phyloP scores from a whole-genome alignment of 2,113 vertebrate species.

The Antechinus flavipes region DNA sequence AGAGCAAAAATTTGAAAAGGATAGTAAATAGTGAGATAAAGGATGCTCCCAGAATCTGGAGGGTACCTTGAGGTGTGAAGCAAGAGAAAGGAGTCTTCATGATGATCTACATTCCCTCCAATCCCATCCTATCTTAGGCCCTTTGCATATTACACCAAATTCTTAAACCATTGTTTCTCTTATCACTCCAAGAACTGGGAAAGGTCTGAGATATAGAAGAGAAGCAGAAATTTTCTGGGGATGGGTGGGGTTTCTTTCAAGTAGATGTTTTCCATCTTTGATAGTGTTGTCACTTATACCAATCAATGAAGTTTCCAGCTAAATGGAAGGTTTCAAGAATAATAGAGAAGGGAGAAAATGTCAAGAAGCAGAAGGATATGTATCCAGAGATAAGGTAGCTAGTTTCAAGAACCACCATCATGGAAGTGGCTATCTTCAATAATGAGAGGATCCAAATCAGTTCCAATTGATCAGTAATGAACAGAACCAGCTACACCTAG shows the following conservation, averaged over 20 bases:
- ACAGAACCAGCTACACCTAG: too few relatives aligned
- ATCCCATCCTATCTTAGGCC: background rate
- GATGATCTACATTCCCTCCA: background rate
- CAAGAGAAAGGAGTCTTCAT: background rate
- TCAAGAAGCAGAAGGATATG: background rate
- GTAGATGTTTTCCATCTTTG: background rate
- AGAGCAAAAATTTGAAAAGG: background rate
- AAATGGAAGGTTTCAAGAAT: background rate
- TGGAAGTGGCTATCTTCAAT: too few relatives aligned
- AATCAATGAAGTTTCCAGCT: background rate
- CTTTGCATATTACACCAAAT: background rate
- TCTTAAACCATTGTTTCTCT: background rate
- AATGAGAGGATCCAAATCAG: too few relatives aligned
- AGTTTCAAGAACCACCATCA: background rate
- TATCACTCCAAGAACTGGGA: background rate
- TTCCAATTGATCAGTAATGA: too few relatives aligned
- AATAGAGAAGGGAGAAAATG: background rate
- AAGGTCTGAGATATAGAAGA: background rate
- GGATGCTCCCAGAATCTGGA: background rate
- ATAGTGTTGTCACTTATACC: background rate
- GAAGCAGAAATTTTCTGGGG: background rate
- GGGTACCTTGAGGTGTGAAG: accelerated
- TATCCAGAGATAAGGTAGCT: background rate
- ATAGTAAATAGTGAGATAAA: background rate
- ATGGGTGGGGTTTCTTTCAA: background rate